Evolutionary conservation across 92 coral and sea anemone genomes (phyloP).

Genomic region (Epizoanthus scotinus): DNA sequence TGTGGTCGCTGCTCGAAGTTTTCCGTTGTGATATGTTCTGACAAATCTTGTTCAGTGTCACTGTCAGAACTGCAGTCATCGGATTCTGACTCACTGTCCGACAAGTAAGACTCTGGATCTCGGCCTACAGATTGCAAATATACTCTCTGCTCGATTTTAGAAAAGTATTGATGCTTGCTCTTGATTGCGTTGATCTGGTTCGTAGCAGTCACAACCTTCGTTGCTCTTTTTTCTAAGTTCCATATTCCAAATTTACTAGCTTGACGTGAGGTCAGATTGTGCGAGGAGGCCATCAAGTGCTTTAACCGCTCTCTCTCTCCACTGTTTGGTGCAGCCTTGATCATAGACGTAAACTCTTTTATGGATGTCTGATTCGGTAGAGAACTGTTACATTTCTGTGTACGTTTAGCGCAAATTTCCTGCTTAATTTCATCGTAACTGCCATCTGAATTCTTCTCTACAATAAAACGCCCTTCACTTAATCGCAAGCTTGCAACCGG

Average conservation of each 20-base stretch:
- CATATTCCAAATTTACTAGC: constrained; percentile 34
- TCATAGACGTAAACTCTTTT: constrained; percentile 27
- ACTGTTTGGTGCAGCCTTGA: constrained; percentile 43
- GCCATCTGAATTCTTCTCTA: constrained; percentile 39
- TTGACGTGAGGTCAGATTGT: constrained; percentile 52
- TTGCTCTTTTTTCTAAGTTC: constrained; percentile 44
- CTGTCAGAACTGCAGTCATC: constrained; percentile 41
- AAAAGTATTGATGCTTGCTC: constrained; percentile 45
- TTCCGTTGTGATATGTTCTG: background rate
- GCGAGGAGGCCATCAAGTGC: constrained; percentile 52
- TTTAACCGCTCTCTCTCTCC: constrained; percentile 48
- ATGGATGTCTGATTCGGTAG: background rate
- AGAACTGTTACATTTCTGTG: background rate
- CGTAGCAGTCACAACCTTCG: constrained; percentile 35
- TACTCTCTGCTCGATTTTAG: constrained; percentile 49
- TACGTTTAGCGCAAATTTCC: constrained; percentile 11
- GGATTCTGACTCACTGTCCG: constrained; percentile 50
- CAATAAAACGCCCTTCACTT: constrained; percentile 20
- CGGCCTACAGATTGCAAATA: constrained; percentile 47
- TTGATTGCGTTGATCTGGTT: constrained; percentile 30
- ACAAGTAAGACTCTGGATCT: constrained; percentile 41
- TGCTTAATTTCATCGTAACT: constrained; percentile 25
- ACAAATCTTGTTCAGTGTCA: background rate
- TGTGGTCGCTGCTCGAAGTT: no score
- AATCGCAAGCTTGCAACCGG: constrained; percentile 40